Conservation (phyloP, 2,888 invertebrate species). For the Drosophila sordidapex region DNA sequence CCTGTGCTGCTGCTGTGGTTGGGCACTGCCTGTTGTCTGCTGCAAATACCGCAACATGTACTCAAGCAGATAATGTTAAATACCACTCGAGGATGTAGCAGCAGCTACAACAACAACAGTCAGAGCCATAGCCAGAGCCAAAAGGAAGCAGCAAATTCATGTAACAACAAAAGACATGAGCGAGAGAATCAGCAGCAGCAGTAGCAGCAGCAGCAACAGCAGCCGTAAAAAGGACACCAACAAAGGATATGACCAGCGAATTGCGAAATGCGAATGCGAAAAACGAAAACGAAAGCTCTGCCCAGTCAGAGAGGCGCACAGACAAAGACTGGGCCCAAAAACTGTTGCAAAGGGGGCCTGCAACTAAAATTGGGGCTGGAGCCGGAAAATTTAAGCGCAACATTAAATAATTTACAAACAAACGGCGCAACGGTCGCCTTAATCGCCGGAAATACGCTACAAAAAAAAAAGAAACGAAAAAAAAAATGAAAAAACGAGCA, state of each 20-base stretch:
- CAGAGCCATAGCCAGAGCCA: constrained; percentile 6
- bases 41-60: constrained; percentile 82
- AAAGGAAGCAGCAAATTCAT: constrained; percentile 78
- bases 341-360: constrained; percentile 15
- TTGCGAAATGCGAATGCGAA: constrained; percentile 46
- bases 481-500: constrained; percentile 3
- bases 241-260: constrained; percentile 60
- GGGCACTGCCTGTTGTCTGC: constrained; percentile 71
- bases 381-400: constrained; percentile 81
- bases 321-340: constrained; percentile 60
- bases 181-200: constrained; percentile 59
- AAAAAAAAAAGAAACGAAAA: constrained; percentile 20
- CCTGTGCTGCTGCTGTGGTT: constrained; percentile 31
- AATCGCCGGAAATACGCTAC: constrained; percentile 75
- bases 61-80: constrained; percentile 82
- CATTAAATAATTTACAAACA: constrained; percentile 82
- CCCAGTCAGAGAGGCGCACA: constrained; percentile 45
- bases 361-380: constrained; percentile 46
- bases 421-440: constrained; percentile 73
- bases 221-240: constrained; percentile 75
- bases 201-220: constrained; percentile 36
- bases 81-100: constrained; percentile 75
- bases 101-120: constrained; percentile 29
- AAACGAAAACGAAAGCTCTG: constrained; percentile 70
- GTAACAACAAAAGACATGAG: constrained; percentile 79